These are phyloP conservation scores for Pollenia griseotomentosa DNA, from an alignment of 2,888 invertebrate genomes.

Conservation along the genomic window DNA sequence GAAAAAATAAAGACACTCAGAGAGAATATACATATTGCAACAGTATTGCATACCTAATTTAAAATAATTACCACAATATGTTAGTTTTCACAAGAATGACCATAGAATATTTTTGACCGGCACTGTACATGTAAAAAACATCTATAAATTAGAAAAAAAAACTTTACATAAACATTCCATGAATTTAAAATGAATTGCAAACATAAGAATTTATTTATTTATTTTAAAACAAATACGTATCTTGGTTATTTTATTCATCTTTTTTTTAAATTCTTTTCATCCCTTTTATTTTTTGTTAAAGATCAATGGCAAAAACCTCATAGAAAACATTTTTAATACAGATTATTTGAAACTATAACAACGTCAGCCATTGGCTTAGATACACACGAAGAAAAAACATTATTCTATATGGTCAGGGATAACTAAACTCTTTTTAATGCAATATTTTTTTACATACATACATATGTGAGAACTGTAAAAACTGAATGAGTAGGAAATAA, in stretches of 20 bases:
- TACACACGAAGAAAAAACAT: background rate
- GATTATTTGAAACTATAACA: conserved; percentile 73
- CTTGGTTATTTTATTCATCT: conserved; percentile 27
- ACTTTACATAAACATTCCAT: conserved; percentile 41
- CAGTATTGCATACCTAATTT: no score
- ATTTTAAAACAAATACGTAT: conserved; percentile 33
- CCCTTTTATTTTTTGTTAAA: conserved; percentile 26
- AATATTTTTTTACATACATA: background rate
- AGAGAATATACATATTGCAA: no score
- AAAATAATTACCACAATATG: no score
- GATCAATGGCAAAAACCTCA: conserved; percentile 70
- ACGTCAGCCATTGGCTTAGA: conserved; percentile 9
- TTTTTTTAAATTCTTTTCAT: background rate
- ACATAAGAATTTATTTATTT: conserved; percentile 55
- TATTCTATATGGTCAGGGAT: background rate
- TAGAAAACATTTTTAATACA: conserved; percentile 79
- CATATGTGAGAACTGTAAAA: no score
- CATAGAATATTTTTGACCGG: no score
- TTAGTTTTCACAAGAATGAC: no score
- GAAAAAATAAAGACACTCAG: no score
- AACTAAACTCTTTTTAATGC: background rate
- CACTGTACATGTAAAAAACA: background rate
- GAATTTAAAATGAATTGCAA: conserved; percentile 64
- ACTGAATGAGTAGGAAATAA: no score
- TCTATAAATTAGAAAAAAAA: background rate